These are phyloP conservation scores for Calliopsis andreniformis DNA, from an alignment of 1,140 invertebrate species.

Conservation along the genomic window DNA sequence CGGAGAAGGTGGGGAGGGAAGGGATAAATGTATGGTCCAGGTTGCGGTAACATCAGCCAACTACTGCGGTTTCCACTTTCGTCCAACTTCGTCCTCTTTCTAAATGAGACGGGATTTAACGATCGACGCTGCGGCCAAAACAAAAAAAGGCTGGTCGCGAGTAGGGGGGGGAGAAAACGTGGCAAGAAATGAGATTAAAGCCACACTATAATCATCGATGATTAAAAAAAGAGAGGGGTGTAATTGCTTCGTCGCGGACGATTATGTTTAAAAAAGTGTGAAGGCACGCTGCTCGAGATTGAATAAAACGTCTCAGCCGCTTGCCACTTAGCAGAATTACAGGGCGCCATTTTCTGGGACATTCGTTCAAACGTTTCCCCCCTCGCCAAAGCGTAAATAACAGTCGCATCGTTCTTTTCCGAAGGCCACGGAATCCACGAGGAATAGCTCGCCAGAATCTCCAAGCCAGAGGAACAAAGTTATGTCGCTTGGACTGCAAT, in stretches of 20 bases:
- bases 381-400: too few species aligned
- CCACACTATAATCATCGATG: background rate
- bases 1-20: background rate
- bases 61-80: constrained; percentile 28
- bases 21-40: background rate
- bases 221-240: too few species aligned
- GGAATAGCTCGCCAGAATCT: background rate
- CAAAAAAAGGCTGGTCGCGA: background rate
- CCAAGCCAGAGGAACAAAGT: too few species aligned
- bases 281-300: too few species aligned
- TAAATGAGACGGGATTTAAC: constrained; percentile 8
- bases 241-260: too few species aligned
- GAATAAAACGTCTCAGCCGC: too few species aligned
- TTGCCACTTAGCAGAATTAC: too few species aligned
- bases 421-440: background rate
- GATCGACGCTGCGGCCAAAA: constrained; percentile 3
- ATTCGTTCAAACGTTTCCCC: too few species aligned
- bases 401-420: too few species aligned
- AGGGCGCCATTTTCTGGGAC: too few species aligned
- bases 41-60: constrained; percentile 20
- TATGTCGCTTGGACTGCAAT: background rate
- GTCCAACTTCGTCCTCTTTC: constrained; percentile 4
- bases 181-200: background rate
- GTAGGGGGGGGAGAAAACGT: background rate
- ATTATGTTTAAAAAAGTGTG: too few species aligned